Evolutionary conservation across 2,888 invertebrate species (phyloP), one percentile per base, ranked within the genome.

Genomic region (Synanthedon tipuliformis): DNA sequence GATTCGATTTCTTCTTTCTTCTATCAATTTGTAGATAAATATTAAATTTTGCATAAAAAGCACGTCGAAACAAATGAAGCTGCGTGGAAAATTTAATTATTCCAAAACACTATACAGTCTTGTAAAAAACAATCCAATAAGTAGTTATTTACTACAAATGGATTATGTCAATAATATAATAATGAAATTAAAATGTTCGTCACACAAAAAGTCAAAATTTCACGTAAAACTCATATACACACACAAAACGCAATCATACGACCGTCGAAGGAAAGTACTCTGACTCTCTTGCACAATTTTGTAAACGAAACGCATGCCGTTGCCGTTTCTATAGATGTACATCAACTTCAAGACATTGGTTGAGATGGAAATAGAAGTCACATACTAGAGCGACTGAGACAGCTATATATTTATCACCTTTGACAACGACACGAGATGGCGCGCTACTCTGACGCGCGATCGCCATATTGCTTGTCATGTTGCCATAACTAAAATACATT

Each of bases 221-320:
- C 66, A 51, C 64, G 66, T 64, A 63, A 68, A 72, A 68, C 52
- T 69, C 70, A 68, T 65, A 63, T 70, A 60, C 69, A 69, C 65
- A 57, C 57, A 54, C 56, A 67, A 70, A 73, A 74, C 72, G 64
- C 65, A 74, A 73, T 64, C 68, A 72, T 71, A 69, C 74, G 71
- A 74, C 59, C 75, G 71, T 71, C 71, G 71, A 73, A 67, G 62
- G 68, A 76, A 75, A 75, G 71, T 72, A 73, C 71, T 57, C 59
- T 55, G 48, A 49, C 57, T 56, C 54, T 57, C 58, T 60, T 60
- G 57, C 61, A 60, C 60, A 58, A 58, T 57, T 57, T 58, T 57
- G 56, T 56, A 57, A 53, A 40, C 18, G 12, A 51, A 15, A 48
- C 40, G 34, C 27, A 50, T 15, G 40, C 5, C 5, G 50, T 15